Conservation (phyloP, 1,140 invertebrate species). For the Calephelis nemesis region DNA sequence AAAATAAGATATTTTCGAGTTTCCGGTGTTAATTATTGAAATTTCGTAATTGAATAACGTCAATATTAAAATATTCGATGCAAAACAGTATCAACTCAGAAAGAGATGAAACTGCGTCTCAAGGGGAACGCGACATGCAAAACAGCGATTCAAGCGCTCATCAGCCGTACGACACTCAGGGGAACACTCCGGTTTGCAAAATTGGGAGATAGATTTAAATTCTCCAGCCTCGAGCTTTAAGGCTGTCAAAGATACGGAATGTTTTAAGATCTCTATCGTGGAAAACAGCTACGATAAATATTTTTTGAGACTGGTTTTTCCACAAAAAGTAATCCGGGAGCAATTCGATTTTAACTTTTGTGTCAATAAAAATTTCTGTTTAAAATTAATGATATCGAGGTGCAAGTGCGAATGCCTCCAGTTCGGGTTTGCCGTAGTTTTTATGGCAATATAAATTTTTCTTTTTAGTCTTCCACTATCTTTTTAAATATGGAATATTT, state of each 20-base stretch:
- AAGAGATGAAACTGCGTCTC: slow-evolving; percentile 31
- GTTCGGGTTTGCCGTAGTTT: too few relatives aligned
- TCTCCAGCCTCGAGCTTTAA: slow-evolving; percentile 13
- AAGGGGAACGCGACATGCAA: slow-evolving; percentile 34
- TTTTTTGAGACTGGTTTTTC: too few relatives aligned
- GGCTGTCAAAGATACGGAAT: neutral
- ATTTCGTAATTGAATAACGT: slow-evolving; percentile 1
- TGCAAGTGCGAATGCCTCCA: too few relatives aligned
- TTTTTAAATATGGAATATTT: too few relatives aligned
- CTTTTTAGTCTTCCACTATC: too few relatives aligned
- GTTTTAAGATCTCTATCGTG: slow-evolving; percentile 5
- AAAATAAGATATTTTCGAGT: too few relatives aligned
- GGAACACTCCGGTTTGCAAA: slow-evolving; percentile 42
- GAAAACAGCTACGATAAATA: neutral
- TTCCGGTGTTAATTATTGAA: too few relatives aligned
- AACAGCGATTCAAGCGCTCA: slow-evolving; percentile 40
- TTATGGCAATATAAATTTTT: too few relatives aligned
- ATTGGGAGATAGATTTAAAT: slow-evolving; percentile 46
- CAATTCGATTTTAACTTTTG: too few relatives aligned
- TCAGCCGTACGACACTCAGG: slow-evolving; percentile 38
- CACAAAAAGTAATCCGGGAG: too few relatives aligned
- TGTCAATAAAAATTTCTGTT: too few relatives aligned
- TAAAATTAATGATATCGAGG: too few relatives aligned
- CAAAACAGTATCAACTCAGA: slow-evolving; percentile 32
- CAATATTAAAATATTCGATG: slow-evolving; percentile 32